Evolutionary conservation across 2,113 vertebrate species (phyloP).

Genomic region (Gallinago jamesoni): DNA sequence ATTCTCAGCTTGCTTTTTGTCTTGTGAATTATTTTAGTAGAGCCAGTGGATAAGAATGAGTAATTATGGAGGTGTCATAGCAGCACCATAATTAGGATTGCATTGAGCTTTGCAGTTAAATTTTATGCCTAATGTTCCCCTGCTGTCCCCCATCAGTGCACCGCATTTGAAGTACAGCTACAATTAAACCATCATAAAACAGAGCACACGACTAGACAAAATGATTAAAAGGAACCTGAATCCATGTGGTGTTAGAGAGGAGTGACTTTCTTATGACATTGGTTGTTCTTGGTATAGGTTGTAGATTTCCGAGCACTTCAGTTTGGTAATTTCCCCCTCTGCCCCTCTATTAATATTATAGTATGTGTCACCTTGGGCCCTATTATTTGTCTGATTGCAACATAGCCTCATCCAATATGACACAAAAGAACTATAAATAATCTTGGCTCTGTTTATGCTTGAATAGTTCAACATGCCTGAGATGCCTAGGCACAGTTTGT

Average conservation of each 20-base stretch:
- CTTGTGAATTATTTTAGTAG: slow-evolving; percentile 56
- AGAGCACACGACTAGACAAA: slow-evolving; percentile 55
- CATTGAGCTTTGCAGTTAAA: slow-evolving; percentile 67
- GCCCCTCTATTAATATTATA: slow-evolving; percentile 43
- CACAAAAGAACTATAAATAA: slow-evolving; percentile 62
- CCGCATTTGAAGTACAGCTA: slow-evolving; percentile 57
- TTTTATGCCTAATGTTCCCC: slow-evolving; percentile 65
- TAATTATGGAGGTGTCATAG: slow-evolving; percentile 69
- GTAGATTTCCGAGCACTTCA: neutral
- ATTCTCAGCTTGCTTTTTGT: slow-evolving; percentile 49
- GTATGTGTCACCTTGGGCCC: slow-evolving; percentile 30
- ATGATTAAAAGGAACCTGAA: slow-evolving; percentile 52
- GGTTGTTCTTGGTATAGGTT: neutral
- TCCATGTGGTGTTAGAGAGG: neutral
- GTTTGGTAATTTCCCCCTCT: slow-evolving; percentile 19
- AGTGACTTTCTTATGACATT: slow-evolving; percentile 52
- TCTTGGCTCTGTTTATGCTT: slow-evolving; percentile 49
- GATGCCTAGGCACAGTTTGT: slow-evolving; percentile 24
- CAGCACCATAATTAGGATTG: slow-evolving; percentile 67
- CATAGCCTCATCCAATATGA: neutral
- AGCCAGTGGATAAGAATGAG: slow-evolving; percentile 62
- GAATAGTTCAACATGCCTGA: slow-evolving; percentile 44
- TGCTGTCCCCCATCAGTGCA: slow-evolving; percentile 60
- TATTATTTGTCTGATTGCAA: slow-evolving; percentile 31
- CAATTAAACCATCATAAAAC: slow-evolving; percentile 68